Conservation (phyloP, 2,113 vertebrate species). For the Sylvietta virens region DNA sequence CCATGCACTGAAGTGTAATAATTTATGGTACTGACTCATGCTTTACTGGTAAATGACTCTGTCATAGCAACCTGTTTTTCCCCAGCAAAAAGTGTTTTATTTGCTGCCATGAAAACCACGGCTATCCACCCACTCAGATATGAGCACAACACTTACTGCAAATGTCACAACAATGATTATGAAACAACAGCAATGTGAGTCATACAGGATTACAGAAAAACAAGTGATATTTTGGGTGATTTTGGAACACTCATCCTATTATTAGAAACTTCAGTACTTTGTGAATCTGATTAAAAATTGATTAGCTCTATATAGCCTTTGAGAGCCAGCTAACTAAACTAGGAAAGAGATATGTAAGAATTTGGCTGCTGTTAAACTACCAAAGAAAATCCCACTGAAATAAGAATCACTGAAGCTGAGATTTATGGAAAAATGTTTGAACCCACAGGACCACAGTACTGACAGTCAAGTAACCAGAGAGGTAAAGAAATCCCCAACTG, state of each 20-base stretch:
- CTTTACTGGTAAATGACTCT: conserved; percentile 58
- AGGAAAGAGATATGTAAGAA: conserved; percentile 19
- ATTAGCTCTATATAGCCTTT: conserved; percentile 37
- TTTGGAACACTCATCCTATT: conserved; percentile 57
- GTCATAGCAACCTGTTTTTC: conserved; percentile 59
- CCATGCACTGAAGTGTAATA: background rate
- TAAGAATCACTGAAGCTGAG: conserved; percentile 40
- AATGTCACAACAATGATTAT: conserved; percentile 65
- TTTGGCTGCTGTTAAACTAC: conserved; percentile 50
- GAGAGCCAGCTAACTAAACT: conserved; percentile 34
- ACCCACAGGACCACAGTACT: conserved; percentile 37
- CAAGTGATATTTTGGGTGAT: conserved; percentile 50
- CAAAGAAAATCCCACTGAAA: conserved; percentile 51
- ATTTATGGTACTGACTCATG: conserved; percentile 54
- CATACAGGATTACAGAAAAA: conserved; percentile 34
- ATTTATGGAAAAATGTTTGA: conserved; percentile 58
- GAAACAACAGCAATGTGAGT: conserved; percentile 66
- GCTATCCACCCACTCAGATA: conserved; percentile 54
- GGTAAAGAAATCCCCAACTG: conserved; percentile 57
- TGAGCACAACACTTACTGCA: conserved; percentile 54
- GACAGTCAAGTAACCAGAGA: conserved; percentile 58
- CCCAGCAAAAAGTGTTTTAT: conserved; percentile 32
- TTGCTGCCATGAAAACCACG: conserved; percentile 49
- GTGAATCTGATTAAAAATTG: conserved; percentile 55
- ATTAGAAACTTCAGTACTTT: conserved; percentile 56